phyloP scores from a whole-genome alignment of 2,797 vertebrate species.

The Myripristis jacobus region DNA sequence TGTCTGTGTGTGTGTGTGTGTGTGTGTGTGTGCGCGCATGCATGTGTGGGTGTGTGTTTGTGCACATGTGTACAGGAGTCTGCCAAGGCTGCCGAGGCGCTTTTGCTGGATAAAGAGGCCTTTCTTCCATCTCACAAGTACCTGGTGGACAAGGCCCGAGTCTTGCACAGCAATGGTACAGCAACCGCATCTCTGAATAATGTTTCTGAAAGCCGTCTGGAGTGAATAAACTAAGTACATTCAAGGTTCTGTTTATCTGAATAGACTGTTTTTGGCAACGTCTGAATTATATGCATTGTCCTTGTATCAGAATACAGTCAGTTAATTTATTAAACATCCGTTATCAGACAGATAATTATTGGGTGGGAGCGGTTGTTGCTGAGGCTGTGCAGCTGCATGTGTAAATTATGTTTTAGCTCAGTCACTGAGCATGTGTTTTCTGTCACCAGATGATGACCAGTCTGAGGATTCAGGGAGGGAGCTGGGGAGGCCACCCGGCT shows the following conservation, averaged over 20 bases:
- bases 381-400: not conserved
- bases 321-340: constrained; percentile 1
- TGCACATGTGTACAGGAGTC: constrained; percentile 83
- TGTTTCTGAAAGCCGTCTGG: constrained; percentile 2
- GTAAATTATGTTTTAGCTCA: not conserved
- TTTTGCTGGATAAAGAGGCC: constrained; percentile 90
- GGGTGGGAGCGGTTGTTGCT: not conserved
- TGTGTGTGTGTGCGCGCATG: too few species aligned
- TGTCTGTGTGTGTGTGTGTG: constrained; percentile 6
- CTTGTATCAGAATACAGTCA: not conserved
- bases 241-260: too few species aligned
- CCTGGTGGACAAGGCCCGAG: constrained; percentile 87
- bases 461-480: constrained; percentile 88
- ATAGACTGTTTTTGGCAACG: not conserved
- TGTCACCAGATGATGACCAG: constrained; percentile 87
- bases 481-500: constrained; percentile 79
- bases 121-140: constrained; percentile 92
- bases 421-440: constrained; percentile 26
- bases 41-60: constrained; percentile 42
- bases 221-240: not conserved
- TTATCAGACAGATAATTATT: not conserved
- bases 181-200: not conserved
- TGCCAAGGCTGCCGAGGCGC: constrained; percentile 86
- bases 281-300: constrained; percentile 9
- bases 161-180: constrained; percentile 88